phyloP scores from a whole-genome alignment of 2,797 vertebrate genomes.

The Glyptemys insculpta region DNA sequence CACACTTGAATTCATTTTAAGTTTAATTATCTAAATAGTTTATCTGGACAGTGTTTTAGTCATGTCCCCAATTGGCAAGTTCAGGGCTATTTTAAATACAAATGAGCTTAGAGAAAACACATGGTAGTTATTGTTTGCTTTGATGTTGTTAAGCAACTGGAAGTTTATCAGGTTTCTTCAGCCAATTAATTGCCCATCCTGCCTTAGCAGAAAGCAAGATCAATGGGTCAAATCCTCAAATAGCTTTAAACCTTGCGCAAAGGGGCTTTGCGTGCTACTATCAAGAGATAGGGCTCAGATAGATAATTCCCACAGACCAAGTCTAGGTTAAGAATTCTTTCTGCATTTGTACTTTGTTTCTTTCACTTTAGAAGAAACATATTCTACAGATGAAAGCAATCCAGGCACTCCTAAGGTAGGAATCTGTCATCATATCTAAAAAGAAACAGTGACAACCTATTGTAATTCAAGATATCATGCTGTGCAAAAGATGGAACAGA shows the following conservation, averaged over 20 bases:
- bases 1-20: slow-evolving; percentile 32
- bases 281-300: neutral
- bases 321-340: neutral
- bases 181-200: slow-evolving; percentile 60
- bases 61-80: slow-evolving; percentile 46
- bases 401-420: neutral
- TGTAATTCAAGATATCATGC: neutral
- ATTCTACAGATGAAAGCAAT: neutral
- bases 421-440: neutral
- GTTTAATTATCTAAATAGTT: slow-evolving; percentile 34
- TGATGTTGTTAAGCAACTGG: slow-evolving; percentile 75
- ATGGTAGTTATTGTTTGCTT: slow-evolving; percentile 69
- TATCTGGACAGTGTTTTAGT: slow-evolving; percentile 42
- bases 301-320: neutral
- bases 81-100: slow-evolving; percentile 73
- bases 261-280: slow-evolving; percentile 10
- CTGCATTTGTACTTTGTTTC: neutral
- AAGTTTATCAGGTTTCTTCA: slow-evolving; percentile 70
- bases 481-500: neutral
- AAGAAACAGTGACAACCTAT: neutral
- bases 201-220: slow-evolving; percentile 53
- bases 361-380: neutral
- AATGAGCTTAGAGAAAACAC: slow-evolving; percentile 66
- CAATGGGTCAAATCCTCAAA: slow-evolving; percentile 60
- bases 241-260: slow-evolving; percentile 34